Conservation (phyloP, 2,888 invertebrate genomes). For the Himalopsyche japonica region DNA sequence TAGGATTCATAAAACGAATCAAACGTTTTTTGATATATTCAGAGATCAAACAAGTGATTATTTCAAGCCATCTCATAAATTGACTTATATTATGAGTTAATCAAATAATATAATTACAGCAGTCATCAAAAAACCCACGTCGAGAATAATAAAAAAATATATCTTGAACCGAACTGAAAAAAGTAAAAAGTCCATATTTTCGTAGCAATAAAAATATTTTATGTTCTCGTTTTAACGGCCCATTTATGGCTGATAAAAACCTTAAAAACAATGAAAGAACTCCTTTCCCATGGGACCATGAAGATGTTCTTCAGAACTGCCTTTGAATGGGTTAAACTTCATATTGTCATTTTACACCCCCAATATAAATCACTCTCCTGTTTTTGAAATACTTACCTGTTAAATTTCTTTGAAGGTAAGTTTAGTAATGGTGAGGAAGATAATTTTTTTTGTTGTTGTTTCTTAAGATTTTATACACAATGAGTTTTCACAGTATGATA, state of each 20-base stretch:
- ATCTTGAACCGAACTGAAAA: not conserved
- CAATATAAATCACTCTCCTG: conserved; percentile 22
- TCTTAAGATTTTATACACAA: not conserved
- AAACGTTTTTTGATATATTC: not conserved
- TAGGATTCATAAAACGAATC: not conserved
- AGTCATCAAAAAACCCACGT: not conserved
- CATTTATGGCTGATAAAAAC: conserved; percentile 29
- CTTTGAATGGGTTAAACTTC: conserved; percentile 6
- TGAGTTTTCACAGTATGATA: not conserved
- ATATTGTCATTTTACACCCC: conserved; percentile 28
- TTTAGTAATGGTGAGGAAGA: not conserved
- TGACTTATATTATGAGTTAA: not conserved
- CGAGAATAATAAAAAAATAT: not conserved
- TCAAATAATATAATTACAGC: conserved; percentile 1
- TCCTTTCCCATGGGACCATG: conserved; percentile 4
- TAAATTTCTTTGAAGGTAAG: not conserved
- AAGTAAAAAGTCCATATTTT: conserved; percentile 23
- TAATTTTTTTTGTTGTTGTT: not conserved
- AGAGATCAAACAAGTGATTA: not conserved
- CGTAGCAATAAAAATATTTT: conserved; percentile 20
- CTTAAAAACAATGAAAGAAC: not conserved
- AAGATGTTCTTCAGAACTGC: conserved; percentile 4
- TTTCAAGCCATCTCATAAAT: not conserved
- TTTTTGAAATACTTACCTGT: conserved; percentile 5
- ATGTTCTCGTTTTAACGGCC: conserved; percentile 12